These are phyloP conservation scores for Penaeus chinensis DNA, from an alignment of 1,140 invertebrate genomes.

Conservation along the genomic window DNA sequence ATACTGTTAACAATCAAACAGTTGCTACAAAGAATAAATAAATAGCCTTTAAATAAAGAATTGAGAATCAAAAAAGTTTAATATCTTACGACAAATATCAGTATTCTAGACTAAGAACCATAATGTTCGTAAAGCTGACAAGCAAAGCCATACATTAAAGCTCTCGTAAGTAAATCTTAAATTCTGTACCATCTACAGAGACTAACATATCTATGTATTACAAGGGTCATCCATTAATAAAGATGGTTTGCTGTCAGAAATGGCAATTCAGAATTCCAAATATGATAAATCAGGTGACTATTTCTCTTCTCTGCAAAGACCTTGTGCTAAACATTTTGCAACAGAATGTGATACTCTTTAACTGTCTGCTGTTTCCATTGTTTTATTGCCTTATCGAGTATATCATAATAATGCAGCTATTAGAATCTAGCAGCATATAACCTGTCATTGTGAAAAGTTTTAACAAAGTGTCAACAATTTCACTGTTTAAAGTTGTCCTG, in stretches of 20 bases:
- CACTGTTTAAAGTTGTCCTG: background rate
- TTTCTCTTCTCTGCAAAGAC: slow-evolving; percentile 12
- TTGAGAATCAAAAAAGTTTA: background rate
- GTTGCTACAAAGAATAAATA: background rate
- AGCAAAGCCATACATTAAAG: slow-evolving; percentile 45
- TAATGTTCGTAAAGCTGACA: slow-evolving; percentile 38
- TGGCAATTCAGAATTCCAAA: background rate
- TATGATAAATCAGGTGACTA: too few relatives aligned
- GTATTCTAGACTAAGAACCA: slow-evolving; percentile 32
- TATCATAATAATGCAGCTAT: background rate
- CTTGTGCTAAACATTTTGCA: slow-evolving; percentile 13
- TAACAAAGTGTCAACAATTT: too few relatives aligned
- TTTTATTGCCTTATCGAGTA: too few relatives aligned
- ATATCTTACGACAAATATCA: slow-evolving; percentile 18
- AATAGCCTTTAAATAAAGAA: background rate
- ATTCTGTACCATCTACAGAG: slow-evolving; percentile 6
- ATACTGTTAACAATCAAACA: background rate
- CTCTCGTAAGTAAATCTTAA: background rate
- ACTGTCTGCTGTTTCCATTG: too few relatives aligned
- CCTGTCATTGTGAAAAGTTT: background rate
- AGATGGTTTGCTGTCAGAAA: slow-evolving; percentile 41
- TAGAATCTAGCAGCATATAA: slow-evolving; percentile 1
- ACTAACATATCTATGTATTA: background rate
- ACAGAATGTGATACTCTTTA: background rate
- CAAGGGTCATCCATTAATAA: background rate